Conservation (phyloP, 92 coral and sea anemone genomes). For the Phenganax stokvisi region DNA sequence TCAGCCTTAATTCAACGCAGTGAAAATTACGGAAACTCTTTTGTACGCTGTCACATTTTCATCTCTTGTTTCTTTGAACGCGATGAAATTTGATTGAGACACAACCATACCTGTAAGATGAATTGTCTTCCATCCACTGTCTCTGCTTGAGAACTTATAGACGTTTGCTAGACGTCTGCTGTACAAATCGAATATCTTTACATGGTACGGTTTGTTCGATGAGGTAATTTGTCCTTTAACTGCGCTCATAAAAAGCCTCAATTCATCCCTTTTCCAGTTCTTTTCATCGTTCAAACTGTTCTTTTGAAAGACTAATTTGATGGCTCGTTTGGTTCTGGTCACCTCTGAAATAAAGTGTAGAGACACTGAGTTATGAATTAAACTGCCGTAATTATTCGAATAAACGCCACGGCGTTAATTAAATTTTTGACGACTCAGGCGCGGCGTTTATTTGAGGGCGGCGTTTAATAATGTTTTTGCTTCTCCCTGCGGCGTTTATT, state of each 20-base stretch:
- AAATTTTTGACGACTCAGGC: too few species aligned
- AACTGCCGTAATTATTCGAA: neutral
- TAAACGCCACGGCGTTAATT: too few species aligned
- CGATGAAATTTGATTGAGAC: too few species aligned
- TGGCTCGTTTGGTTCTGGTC: slow-evolving; percentile 14
- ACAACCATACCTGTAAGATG: neutral
- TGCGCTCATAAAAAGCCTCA: slow-evolving; percentile 19
- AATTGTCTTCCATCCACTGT: slow-evolving; percentile 14
- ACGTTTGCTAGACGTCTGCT: slow-evolving; percentile 5
- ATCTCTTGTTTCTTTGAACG: too few species aligned
- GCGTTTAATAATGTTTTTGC: too few species aligned
- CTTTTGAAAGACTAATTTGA: slow-evolving; percentile 17
- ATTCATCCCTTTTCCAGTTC: slow-evolving; percentile 16
- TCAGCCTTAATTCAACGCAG: too few species aligned
- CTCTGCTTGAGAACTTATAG: neutral
- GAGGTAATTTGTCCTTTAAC: neutral
- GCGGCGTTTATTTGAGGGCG: too few species aligned
- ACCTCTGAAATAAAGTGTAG: neutral
- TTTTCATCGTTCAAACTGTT: neutral
- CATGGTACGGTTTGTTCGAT: slow-evolving; percentile 8
- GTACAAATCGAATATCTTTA: slow-evolving; percentile 25
- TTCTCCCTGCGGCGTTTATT: too few species aligned
- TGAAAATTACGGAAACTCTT: too few species aligned
- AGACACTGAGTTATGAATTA: neutral
- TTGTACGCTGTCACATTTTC: too few species aligned